Evolutionary conservation across 1,140 invertebrate genomes (phyloP).

Genomic region (Andricus grossulariae): DNA sequence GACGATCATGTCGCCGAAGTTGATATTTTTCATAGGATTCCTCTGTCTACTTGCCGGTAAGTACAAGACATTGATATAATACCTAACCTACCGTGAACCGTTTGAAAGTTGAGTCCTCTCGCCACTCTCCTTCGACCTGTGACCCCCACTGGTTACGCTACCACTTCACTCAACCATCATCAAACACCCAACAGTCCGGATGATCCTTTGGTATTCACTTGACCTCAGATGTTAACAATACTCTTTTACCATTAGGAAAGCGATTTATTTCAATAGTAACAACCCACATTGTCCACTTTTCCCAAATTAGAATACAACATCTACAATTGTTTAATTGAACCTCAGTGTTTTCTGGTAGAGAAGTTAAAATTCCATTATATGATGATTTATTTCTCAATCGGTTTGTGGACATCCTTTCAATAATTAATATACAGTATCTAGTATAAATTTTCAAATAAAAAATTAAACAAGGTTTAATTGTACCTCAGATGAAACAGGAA

Average conservation of each 20-base stretch:
- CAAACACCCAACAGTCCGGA: background rate
- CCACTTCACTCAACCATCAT: background rate
- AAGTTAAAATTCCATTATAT: too few species aligned
- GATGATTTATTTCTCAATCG: too few species aligned
- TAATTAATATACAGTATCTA: too few species aligned
- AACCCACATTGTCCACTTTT: too few species aligned
- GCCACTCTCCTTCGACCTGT: conserved; percentile 23
- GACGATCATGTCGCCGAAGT: conserved; percentile 73
- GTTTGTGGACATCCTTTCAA: too few species aligned
- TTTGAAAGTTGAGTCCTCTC: conserved; percentile 25
- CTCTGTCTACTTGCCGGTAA: conserved; percentile 71
- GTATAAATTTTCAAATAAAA: too few species aligned
- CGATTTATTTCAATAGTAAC: too few species aligned
- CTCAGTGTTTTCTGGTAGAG: too few species aligned
- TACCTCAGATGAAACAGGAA: too few species aligned
- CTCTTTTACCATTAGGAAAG: background rate
- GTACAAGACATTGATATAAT: conserved; percentile 50
- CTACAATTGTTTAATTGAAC: too few species aligned
- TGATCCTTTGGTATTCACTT: background rate
- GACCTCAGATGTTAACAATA: background rate
- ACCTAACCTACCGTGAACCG: background rate
- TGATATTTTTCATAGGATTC: conserved; percentile 68
- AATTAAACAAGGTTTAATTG: too few species aligned
- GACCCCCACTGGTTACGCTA: conserved; percentile 10
- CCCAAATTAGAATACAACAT: too few species aligned